Evolutionary conservation across 2,113 vertebrate species (phyloP).

Genomic region (Labrus mixtus): DNA sequence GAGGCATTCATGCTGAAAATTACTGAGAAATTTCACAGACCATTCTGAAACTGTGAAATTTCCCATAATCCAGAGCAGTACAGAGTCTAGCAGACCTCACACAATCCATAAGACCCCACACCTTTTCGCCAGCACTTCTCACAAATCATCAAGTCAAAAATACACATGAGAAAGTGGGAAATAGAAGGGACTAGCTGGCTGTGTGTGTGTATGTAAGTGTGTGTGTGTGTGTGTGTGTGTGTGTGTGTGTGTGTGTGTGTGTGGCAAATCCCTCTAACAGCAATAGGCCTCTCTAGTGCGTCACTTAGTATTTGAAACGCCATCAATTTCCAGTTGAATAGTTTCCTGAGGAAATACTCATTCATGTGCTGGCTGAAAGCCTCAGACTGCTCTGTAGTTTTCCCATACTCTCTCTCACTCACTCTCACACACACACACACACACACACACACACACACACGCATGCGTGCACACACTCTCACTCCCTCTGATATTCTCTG

Average conservation of each 20-base stretch:
- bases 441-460: not conserved
- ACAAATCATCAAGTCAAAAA: conserved; percentile 46
- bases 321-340: conserved; percentile 72
- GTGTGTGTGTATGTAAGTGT: conserved; percentile 21
- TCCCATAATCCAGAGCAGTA: conserved; percentile 25
- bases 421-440: not conserved
- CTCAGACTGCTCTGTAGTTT: conserved; percentile 42
- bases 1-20: conserved; percentile 16
- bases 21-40: conserved; percentile 7
- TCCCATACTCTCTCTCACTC: conserved; percentile 25
- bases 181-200: conserved; percentile 18
- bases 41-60: not conserved
- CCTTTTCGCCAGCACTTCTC: conserved; percentile 41
- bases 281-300: conserved; percentile 48
- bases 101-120: conserved; percentile 50
- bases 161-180: conserved; percentile 37
- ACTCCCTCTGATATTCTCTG: not conserved
- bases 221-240: conserved; percentile 13
- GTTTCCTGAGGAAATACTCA: conserved; percentile 76
- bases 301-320: conserved; percentile 67
- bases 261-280: conserved; percentile 53
- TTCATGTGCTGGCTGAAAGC: conserved; percentile 58
- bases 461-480: not conserved
- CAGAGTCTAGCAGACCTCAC: conserved; percentile 23
- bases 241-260: conserved; percentile 1